A percentile compares a stretch with the other conserved stretches of the same genome.
Evolutionary conservation across 2,888 invertebrate species (phyloP).

Genomic region (Limnephilus rhombicus): DNA sequence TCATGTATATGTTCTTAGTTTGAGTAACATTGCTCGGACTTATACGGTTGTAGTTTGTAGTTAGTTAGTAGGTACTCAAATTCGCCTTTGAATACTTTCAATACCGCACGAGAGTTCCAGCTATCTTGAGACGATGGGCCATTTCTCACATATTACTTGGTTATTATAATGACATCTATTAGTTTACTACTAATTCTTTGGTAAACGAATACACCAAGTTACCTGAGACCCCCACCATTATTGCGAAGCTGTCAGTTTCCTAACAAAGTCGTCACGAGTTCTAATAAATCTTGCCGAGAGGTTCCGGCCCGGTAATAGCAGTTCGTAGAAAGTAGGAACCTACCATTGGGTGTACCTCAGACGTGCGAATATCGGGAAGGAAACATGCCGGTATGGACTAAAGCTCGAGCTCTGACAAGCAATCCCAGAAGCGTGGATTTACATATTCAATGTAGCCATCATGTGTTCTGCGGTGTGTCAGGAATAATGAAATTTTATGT

Average conservation of each 20-base stretch:
- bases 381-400: background rate
- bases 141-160: too few species aligned
- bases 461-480: background rate
- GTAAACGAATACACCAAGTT: background rate
- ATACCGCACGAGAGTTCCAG: background rate
- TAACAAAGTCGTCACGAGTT: background rate
- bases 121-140: background rate
- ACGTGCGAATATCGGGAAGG: background rate
- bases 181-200: too few species aligned
- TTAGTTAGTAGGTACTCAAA: too few species aligned
- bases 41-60: too few species aligned
- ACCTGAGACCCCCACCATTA: background rate
- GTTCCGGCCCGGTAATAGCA: background rate
- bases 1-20: too few species aligned
- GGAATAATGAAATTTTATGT: background rate
- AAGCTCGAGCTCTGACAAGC: background rate
- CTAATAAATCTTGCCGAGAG: background rate
- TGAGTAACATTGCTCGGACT: too few species aligned
- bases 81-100: background rate
- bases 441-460: background rate
- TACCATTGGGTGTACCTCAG: background rate
- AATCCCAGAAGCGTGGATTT: background rate
- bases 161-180: too few species aligned
- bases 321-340: background rate
- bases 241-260: background rate